These are phyloP conservation scores for Uloborus plumipes DNA, from an alignment of 2,888 invertebrate genomes.

Conservation along the genomic window DNA sequence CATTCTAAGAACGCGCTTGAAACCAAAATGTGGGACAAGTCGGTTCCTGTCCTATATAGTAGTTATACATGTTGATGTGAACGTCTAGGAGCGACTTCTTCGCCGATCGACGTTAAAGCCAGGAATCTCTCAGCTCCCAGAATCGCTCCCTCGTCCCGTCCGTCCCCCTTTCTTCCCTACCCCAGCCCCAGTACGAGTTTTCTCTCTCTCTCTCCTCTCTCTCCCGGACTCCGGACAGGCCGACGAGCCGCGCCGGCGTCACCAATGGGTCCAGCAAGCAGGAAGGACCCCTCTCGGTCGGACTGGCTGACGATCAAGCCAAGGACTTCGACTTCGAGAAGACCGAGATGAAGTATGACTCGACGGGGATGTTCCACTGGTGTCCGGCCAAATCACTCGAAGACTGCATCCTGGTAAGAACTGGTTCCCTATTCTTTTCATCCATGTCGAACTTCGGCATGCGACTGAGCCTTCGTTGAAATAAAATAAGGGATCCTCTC, in stretches of 20 bases:
- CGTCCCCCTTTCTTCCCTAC: too few species aligned
- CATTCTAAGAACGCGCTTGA: too few species aligned
- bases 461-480: too few species aligned
- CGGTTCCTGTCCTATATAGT: too few species aligned
- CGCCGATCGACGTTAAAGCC: too few species aligned
- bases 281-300: conserved; percentile 84
- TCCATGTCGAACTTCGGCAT: too few species aligned
- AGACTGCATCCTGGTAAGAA: conserved; percentile 93
- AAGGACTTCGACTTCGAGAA: conserved; percentile 98
- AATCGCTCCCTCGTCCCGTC: too few species aligned
- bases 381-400: conserved; percentile 96
- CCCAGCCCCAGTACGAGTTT: neutral
- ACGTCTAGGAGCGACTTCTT: too few species aligned
- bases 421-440: neutral
- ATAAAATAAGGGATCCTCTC: too few species aligned
- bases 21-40: too few species aligned
- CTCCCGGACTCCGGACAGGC: conserved; percentile 76
- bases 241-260: conserved; percentile 88
- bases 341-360: conserved; percentile 99
- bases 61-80: too few species aligned
- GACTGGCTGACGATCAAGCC: conserved; percentile 94
- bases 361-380: conserved; percentile 99
- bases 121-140: too few species aligned
- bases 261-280: conserved; percentile 72
- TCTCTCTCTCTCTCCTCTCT: conserved; percentile 4